These are phyloP conservation scores for Macrosoma leucophasiata DNA, from an alignment of 2,888 invertebrate genomes.

Conservation along the genomic window DNA sequence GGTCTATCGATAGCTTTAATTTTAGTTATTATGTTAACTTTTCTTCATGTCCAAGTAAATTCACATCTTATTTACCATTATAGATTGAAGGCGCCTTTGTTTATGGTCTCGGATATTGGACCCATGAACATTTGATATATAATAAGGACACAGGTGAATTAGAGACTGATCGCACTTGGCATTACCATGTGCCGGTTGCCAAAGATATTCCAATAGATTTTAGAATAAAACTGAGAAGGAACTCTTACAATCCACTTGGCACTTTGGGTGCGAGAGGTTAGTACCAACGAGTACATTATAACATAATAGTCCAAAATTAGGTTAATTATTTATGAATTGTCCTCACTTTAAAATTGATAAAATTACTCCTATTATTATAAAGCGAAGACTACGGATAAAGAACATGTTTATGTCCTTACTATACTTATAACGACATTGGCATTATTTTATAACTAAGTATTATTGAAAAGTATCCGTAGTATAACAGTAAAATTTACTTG, in stretches of 20 bases:
- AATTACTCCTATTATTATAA: too few species aligned
- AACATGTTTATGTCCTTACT: too few species aligned
- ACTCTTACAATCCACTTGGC: conserved; percentile 65
- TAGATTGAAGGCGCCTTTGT: conserved; percentile 83
- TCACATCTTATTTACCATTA: conserved; percentile 4
- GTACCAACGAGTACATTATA: too few species aligned
- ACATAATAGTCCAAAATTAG: too few species aligned
- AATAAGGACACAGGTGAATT: conserved; percentile 79
- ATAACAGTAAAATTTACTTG: conserved; percentile 6
- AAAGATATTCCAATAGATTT: conserved; percentile 86
- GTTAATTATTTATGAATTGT: too few species aligned
- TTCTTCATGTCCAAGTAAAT: neutral
- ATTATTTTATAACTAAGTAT: too few species aligned
- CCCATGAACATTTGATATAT: conserved; percentile 80
- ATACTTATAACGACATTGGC: too few species aligned
- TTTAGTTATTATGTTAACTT: too few species aligned
- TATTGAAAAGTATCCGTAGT: conserved; percentile 2
- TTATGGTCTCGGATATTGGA: conserved; percentile 85
- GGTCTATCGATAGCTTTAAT: too few species aligned
- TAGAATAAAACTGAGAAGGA: conserved; percentile 78
- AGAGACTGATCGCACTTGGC: conserved; percentile 85
- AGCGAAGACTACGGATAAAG: too few species aligned
- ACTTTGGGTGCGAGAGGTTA: conserved; percentile 23
- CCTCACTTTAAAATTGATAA: too few species aligned
- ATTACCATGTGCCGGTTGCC: conserved; percentile 82